Percentiles rank a stretch among this genome's conserved stretches.
Conservation (phyloP, 1,140 invertebrate genomes). For the Gryon sp. region DNA sequence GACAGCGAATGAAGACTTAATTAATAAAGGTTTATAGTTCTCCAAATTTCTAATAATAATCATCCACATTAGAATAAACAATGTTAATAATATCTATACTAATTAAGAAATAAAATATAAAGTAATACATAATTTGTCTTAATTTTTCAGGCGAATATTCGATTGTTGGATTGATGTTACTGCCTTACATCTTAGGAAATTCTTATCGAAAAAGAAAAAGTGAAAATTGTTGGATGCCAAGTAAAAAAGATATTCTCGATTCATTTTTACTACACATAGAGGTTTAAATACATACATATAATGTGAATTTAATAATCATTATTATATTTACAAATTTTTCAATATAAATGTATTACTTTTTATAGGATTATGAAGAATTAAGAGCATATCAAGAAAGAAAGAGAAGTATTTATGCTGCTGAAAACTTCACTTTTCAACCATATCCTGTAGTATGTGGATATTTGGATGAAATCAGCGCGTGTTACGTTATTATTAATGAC, state of each 20-base stretch:
- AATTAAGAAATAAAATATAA: no score
- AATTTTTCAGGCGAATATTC: no score
- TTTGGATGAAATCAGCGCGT: background rate
- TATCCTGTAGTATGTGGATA: background rate
- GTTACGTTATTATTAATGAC: background rate
- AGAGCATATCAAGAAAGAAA: background rate
- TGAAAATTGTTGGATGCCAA: background rate
- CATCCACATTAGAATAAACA: no score
- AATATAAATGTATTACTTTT: no score
- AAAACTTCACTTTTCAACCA: background rate
- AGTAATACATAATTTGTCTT: no score
- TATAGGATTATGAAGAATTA: background rate
- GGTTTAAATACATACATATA: no score
- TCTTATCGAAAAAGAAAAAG: slow-evolving; percentile 28
- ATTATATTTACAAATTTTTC: no score
- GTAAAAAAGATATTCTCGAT: slow-evolving; percentile 11
- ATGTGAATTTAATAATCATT: no score
- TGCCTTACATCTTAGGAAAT: slow-evolving; percentile 9
- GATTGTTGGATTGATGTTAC: slow-evolving; percentile 4
- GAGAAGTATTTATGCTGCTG: background rate
- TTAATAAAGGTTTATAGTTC: no score
- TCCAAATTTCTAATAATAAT: no score
- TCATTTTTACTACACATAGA: slow-evolving; percentile 22
- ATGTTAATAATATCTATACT: no score
- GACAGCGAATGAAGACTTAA: no score